A percentile compares a stretch with the other conserved stretches of the same genome.
Evolutionary conservation across 2,797 vertebrate genomes (phyloP).

Genomic region (Paguma larvata): DNA sequence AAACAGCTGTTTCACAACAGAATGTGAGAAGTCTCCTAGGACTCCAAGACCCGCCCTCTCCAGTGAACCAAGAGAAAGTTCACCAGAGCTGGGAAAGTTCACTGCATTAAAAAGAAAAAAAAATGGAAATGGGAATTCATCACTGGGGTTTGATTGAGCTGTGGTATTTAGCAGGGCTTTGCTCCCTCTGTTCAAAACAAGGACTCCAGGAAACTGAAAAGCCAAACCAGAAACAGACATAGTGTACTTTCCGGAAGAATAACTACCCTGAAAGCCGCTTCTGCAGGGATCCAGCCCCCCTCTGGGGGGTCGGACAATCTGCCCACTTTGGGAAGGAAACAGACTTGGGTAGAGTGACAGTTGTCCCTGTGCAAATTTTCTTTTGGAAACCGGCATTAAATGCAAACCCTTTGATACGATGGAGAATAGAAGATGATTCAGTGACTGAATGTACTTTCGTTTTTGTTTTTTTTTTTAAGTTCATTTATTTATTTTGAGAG

Average conservation of each 20-base stretch:
- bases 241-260: conserved; percentile 56
- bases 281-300: conserved; percentile 44
- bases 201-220: conserved; percentile 56
- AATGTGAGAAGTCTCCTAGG: conserved; percentile 79
- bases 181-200: conserved; percentile 61
- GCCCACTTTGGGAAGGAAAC: conserved; percentile 62
- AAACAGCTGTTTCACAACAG: conserved; percentile 86
- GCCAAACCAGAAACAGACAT: conserved; percentile 39
- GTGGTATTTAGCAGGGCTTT: conserved; percentile 55
- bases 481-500: no score
- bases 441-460: conserved; percentile 31
- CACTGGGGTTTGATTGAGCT: conserved; percentile 45
- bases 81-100: conserved; percentile 66
- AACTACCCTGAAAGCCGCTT: conserved; percentile 39
- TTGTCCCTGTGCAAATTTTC: conserved; percentile 19
- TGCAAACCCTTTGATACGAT: not conserved
- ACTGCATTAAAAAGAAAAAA: conserved; percentile 60
- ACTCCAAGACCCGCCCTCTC: conserved; percentile 81
- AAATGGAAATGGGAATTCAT: not conserved
- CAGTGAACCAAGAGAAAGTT: conserved; percentile 81
- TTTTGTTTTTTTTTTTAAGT: conserved; percentile 28
- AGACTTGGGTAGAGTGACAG: not conserved
- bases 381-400: not conserved
- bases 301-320: not conserved
- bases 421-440: not conserved